Base-by-base conservation (phyloP, 2,113 vertebrate genomes). In the Nannospalax galili region DNA sequence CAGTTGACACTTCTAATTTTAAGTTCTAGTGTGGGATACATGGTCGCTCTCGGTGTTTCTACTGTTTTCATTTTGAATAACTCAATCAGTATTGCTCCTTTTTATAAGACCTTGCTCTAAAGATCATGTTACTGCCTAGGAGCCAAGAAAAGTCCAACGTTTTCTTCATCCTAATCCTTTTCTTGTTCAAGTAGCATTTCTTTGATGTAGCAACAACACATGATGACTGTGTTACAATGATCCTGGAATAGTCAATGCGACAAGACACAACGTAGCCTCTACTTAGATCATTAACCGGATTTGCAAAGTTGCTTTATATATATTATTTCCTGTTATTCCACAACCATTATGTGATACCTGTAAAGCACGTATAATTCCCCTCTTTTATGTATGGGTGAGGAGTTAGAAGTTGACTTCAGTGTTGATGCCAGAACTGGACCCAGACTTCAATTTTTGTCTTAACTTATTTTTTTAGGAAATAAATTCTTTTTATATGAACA, bases 401-500 rank as follows among this genome's bases (percentile, higher is more conserved):
- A 42, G 9, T 84, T 40, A 42, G 42, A 70, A 58, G 56, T 42
- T 70, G 88, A 72, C 16, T 22, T 80, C 24, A 91, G 2, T 40
- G 42, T 19, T 79, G 4, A n/a, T 58, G 8, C 3, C 37, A 91
- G 64, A 32, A 84, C 4, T 81, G 10, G 42, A 93, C 17, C 12
- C 22, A 95, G 92, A 17, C 3, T 74, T 87, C 64, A 48, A 12
- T 60, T 70, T 65, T 4, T 52, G 24, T 78, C 15, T 62, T 73
- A 22, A 74, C n/a, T n/a, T n/a, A n/a, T n/a, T n/a, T n/a, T 30
- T n/a, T n/a, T 92, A 81, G 20, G 11, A 84, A 67, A 17, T 45
- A 91, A 81, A 56, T 60, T 94, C 52, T 90, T 26, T 58, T 28
- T 94, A 42, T 87, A 45, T 42, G 91, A 90, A 86, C 12, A 56